These are phyloP conservation scores for Spinibarbus caldwelli DNA, from an alignment of 2,797 vertebrate genomes.

Conservation along the genomic window DNA sequence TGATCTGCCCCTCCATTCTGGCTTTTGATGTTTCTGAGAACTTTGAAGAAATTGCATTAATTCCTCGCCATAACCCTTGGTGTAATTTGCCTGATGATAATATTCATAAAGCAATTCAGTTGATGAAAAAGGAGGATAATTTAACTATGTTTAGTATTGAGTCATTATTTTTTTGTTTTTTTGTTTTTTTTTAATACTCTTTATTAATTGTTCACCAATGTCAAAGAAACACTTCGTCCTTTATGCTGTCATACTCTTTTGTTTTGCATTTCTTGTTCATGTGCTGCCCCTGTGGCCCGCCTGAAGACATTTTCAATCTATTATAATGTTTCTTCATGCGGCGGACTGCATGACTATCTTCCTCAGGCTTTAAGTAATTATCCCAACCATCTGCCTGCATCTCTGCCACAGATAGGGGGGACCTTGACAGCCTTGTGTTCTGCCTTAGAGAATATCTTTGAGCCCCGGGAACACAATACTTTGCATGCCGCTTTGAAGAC, in stretches of 20 bases:
- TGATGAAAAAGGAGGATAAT: not conserved
- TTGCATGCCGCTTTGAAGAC: slow-evolving; percentile 10
- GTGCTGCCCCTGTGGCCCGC: slow-evolving; percentile 47
- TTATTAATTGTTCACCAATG: slow-evolving; percentile 30
- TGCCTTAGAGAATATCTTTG: slow-evolving; percentile 47
- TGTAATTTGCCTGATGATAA: slow-evolving; percentile 19
- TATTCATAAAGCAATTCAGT: not conserved
- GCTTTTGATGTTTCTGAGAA: not conserved
- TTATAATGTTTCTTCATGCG: slow-evolving; percentile 50
- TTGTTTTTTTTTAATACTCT: not conserved
- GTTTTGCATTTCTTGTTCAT: slow-evolving; percentile 26
- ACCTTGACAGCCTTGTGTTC: slow-evolving; percentile 53
- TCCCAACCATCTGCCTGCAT: slow-evolving; percentile 60
- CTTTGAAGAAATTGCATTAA: not conserved
- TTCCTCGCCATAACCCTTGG: not conserved
- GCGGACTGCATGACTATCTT: slow-evolving; percentile 54
- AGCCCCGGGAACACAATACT: slow-evolving; percentile 16
- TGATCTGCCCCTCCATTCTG: not conserved
- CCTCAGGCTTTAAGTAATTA: slow-evolving; percentile 63
- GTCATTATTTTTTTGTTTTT: too few relatives aligned
- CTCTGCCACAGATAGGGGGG: slow-evolving; percentile 55
- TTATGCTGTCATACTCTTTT: slow-evolving; percentile 36
- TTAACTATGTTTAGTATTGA: not conserved
- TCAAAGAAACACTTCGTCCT: slow-evolving; percentile 43
- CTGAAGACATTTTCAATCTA: slow-evolving; percentile 54